Percentiles rank a stretch among this genome's conserved stretches.
Evolutionary conservation across 1,140 invertebrate genomes (phyloP).

Genomic region (Hestina assimilis): DNA sequence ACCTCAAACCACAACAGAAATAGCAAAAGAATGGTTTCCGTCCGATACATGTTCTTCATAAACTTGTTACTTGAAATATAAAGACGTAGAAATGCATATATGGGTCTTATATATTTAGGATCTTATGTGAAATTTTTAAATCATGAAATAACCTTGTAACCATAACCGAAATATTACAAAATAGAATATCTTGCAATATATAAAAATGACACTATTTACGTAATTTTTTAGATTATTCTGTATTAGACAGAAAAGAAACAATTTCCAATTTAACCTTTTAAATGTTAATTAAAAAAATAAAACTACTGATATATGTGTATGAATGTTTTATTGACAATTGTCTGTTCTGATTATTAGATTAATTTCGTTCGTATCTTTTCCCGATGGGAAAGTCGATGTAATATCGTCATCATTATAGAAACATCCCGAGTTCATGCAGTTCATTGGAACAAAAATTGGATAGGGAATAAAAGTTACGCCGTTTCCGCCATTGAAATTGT

Average conservation of each 20-base stretch:
- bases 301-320: not conserved
- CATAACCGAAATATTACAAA: not conserved
- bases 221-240: no score
- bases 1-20: conserved; percentile 7
- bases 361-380: conserved; percentile 23
- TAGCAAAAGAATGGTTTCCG: not conserved
- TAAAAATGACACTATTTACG: not conserved
- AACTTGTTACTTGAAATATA: not conserved
- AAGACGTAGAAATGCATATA: not conserved
- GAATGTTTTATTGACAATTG: not conserved
- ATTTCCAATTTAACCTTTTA: no score
- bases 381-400: not conserved
- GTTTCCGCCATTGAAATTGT: conserved; percentile 1
- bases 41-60: not conserved
- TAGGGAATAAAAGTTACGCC: conserved; percentile 16
- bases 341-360: conserved; percentile 29
- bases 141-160: not conserved
- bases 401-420: not conserved
- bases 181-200: not conserved
- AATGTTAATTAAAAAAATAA: conserved; percentile 1
- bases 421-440: not conserved
- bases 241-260: no score
- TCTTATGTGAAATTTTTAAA: not conserved
- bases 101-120: not conserved
- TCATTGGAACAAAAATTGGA: conserved; percentile 5